Percentiles rank a stretch among this genome's conserved stretches.
Conservation (phyloP, 2,113 vertebrate species). For the Sula dactylatra region DNA sequence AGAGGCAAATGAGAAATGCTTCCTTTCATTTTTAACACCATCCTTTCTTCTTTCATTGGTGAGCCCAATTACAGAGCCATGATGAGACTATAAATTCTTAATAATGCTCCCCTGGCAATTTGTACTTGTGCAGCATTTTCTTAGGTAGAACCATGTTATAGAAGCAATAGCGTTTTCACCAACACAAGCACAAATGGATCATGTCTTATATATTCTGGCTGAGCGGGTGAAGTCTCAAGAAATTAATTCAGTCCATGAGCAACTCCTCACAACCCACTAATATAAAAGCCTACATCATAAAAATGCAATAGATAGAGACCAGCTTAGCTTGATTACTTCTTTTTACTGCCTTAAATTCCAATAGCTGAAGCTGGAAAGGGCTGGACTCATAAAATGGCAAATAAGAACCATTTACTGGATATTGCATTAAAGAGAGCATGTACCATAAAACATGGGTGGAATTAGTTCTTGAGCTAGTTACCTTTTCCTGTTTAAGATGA, state of each 20-base stretch:
- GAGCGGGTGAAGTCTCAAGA: not conserved
- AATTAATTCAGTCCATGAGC: not conserved
- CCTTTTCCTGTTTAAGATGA: not conserved
- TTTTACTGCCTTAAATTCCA: not conserved
- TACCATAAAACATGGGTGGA: not conserved
- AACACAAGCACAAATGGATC: not conserved
- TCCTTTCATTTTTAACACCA: not conserved
- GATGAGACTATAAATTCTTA: conserved; percentile 42
- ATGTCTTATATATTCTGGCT: not conserved
- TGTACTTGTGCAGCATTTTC: not conserved
- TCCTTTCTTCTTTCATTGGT: not conserved
- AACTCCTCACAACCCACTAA: not conserved
- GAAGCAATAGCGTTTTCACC: conserved; percentile 17
- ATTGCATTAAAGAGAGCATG: not conserved
- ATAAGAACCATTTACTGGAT: not conserved
- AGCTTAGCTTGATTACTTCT: not conserved
- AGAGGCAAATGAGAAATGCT: conserved; percentile 11
- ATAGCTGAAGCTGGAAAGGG: not conserved
- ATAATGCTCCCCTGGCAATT: not conserved
- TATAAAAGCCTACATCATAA: not conserved
- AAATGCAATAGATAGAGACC: not conserved
- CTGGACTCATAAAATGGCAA: not conserved
- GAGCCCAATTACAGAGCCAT: conserved; percentile 29
- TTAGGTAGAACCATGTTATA: not conserved
- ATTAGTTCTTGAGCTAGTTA: not conserved